Conservation (phyloP, 2,113 vertebrate species). For the Tinamus guttatus region DNA sequence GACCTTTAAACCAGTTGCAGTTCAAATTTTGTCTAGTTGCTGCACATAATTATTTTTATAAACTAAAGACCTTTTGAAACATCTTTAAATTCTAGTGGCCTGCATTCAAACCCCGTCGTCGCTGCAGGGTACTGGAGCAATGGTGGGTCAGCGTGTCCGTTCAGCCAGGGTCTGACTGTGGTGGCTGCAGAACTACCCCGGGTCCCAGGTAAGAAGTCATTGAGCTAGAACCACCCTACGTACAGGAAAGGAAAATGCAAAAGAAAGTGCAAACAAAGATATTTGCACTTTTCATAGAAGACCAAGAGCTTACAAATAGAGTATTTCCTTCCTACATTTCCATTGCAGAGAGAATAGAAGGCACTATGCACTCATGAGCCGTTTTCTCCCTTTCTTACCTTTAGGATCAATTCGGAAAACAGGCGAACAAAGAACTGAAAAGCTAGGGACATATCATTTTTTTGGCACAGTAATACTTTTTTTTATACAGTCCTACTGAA, state of each 20-base stretch:
- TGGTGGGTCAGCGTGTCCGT: background rate
- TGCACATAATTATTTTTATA: background rate
- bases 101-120: background rate
- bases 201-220: background rate
- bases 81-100: background rate
- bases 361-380: background rate
- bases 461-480: background rate
- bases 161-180: background rate
- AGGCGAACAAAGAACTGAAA: background rate
- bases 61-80: background rate
- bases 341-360: background rate
- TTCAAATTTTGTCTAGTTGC: background rate
- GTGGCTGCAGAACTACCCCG: background rate
- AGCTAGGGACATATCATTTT: background rate
- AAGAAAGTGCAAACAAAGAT: too few species aligned
- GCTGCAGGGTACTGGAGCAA: background rate
- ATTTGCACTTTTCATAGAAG: accelerated
- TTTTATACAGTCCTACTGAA: background rate
- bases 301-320: background rate
- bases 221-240: background rate
- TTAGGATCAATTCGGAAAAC: background rate
- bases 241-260: background rate
- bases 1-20: background rate
- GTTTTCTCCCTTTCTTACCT: background rate
- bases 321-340: background rate